Evolutionary conservation across 2,888 invertebrate genomes (phyloP).

Genomic region (Nephrotoma appendiculata): DNA sequence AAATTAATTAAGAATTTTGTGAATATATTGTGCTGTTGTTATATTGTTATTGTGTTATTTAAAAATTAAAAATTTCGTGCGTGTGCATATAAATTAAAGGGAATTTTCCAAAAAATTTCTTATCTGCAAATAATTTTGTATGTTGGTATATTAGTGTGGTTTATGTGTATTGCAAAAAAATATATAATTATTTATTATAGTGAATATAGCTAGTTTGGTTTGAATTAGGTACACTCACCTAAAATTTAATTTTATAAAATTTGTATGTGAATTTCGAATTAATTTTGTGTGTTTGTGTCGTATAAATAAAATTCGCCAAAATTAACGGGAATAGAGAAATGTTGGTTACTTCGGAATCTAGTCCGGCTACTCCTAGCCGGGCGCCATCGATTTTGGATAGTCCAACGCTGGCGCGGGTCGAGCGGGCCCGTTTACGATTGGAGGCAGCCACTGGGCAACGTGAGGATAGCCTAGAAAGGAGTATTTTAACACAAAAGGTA

Average conservation of each 20-base stretch:
- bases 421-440: conserved; percentile 40
- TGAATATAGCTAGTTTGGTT: background rate
- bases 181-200: background rate
- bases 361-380: conserved; percentile 26
- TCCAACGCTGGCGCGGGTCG: conserved; percentile 43
- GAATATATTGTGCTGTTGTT: background rate
- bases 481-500: conserved; percentile 25
- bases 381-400: conserved; percentile 41
- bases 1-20: background rate
- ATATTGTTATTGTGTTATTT: background rate
- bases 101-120: background rate
- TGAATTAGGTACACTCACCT: background rate
- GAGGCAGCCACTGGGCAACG: conserved; percentile 28
- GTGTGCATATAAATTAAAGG: background rate
- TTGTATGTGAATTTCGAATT: background rate
- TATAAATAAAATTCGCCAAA: background rate
- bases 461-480: conserved; percentile 28
- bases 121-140: background rate
- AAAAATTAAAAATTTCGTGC: background rate
- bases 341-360: conserved; percentile 16
- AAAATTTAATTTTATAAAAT: background rate
- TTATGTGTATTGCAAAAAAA: background rate
- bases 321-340: conserved; percentile 7
- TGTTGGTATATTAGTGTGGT: background rate
- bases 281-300: background rate